A percentile compares a stretch with the other conserved stretches of the same genome.
These are phyloP conservation scores for Ophraella communa DNA, from an alignment of 2,888 invertebrate species.

Conservation along the genomic window DNA sequence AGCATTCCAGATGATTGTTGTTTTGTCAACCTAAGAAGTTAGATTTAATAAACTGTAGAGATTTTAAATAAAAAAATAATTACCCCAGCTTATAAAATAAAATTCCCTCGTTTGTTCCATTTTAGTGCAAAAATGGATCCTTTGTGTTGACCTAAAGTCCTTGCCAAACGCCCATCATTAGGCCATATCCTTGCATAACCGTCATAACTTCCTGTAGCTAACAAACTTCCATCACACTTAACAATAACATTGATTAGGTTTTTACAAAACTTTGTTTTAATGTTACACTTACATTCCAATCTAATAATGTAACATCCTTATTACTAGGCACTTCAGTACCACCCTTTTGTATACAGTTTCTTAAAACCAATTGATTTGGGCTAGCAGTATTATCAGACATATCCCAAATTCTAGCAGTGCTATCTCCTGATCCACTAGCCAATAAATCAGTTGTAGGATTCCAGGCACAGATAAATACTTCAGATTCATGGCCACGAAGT, in stretches of 20 bases:
- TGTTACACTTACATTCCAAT: conserved; percentile 93
- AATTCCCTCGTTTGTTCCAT: conserved; percentile 98
- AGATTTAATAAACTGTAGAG: too few species aligned
- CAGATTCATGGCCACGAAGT: conserved; percentile 94
- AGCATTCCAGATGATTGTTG: conserved; percentile 99
- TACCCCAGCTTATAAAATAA: conserved; percentile 96
- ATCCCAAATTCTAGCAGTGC: conserved; percentile 99
- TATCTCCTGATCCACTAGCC: conserved; percentile 98
- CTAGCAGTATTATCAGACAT: conserved; percentile 91
- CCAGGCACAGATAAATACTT: conserved; percentile 99
- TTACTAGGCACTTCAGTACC: conserved; percentile 98
- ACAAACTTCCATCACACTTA: conserved; percentile 93
- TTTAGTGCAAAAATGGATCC: conserved; percentile 99
- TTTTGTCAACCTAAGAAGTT: conserved; percentile 87
- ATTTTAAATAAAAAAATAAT: too few species aligned
- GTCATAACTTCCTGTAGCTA: conserved; percentile 99
- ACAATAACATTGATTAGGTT: conserved; percentile 51
- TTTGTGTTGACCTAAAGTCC: conserved; percentile 96
- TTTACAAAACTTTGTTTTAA: too few species aligned
- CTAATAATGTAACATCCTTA: conserved; percentile 97
- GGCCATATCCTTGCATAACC: conserved; percentile 99
- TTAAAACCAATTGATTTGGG: conserved; percentile 88
- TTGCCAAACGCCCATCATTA: conserved; percentile 90
- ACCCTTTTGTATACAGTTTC: conserved; percentile 97
- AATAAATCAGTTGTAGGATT: conserved; percentile 97